A percentile compares a stretch with the other conserved stretches of the same genome.
phyloP scores from a whole-genome alignment of 2,113 vertebrate species.

The Clarias magur region DNA sequence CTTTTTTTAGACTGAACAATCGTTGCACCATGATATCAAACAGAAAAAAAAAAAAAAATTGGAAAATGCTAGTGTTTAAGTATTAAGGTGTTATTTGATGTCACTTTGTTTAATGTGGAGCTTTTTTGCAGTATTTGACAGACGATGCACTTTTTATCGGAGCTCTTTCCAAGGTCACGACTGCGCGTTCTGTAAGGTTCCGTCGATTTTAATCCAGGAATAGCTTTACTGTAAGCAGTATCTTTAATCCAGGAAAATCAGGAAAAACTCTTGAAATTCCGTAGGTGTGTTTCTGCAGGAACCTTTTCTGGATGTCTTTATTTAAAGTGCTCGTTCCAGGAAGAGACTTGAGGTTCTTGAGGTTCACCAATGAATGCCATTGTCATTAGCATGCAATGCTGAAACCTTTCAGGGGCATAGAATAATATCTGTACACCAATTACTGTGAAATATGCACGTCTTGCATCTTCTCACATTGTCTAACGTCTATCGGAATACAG shows the following conservation, averaged over 20 bases:
- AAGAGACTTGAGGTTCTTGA: too few relatives aligned
- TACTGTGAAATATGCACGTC: too few relatives aligned
- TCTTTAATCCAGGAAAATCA: background rate
- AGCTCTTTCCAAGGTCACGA: slow-evolving; percentile 53
- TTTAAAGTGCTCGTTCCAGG: too few relatives aligned
- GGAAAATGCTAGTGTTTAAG: slow-evolving; percentile 69
- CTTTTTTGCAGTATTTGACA: slow-evolving; percentile 69
- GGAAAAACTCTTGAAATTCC: background rate
- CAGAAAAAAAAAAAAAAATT: slow-evolving; percentile 49
- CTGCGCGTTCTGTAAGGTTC: slow-evolving; percentile 37
- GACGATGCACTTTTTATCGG: slow-evolving; percentile 72
- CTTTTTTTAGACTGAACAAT: slow-evolving; percentile 61
- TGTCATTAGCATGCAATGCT: too few relatives aligned
- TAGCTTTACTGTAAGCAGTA: background rate
- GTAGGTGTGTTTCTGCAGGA: background rate
- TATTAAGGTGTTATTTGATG: slow-evolving; percentile 68
- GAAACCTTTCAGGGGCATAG: too few relatives aligned
- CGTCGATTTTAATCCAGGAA: slow-evolving; percentile 27
- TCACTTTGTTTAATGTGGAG: slow-evolving; percentile 65
- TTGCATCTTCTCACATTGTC: too few relatives aligned
- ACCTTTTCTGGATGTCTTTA: background rate
- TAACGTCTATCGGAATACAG: too few relatives aligned
- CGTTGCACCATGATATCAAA: slow-evolving; percentile 71
- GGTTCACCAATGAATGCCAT: too few relatives aligned
- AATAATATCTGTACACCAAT: too few relatives aligned